Conservation (phyloP, 2,888 invertebrate species). For the Ceraclea dissimilis region DNA sequence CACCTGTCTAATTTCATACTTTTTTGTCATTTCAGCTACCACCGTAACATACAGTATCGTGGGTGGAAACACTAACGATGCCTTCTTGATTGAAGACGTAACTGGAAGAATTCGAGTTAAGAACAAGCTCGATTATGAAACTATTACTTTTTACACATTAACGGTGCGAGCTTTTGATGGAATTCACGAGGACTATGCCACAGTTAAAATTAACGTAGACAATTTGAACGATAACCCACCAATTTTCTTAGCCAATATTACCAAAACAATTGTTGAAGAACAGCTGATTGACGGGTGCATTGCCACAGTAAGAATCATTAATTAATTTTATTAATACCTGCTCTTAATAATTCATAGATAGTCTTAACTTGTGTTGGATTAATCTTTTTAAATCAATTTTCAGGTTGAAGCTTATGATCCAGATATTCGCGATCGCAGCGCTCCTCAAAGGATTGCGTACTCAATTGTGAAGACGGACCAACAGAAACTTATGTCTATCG, state of each 20-base stretch:
- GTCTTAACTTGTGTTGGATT: not conserved
- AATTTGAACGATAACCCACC: constrained; percentile 94
- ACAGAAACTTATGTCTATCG: constrained; percentile 61
- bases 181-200: constrained; percentile 71
- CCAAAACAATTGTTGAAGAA: constrained; percentile 71
- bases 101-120: constrained; percentile 83
- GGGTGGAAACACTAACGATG: constrained; percentile 77
- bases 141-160: constrained; percentile 75
- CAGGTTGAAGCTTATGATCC: constrained; percentile 74
- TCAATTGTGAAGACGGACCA: constrained; percentile 66
- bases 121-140: constrained; percentile 73
- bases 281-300: constrained; percentile 61
- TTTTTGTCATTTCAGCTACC: constrained; percentile 49
- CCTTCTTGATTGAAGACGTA: constrained; percentile 75
- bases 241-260: constrained; percentile 65
- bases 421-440: constrained; percentile 68
- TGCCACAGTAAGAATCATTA: constrained; percentile 53
- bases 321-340: constrained; percentile 13
- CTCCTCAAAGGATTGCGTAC: constrained; percentile 72
- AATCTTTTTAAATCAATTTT: not conserved
- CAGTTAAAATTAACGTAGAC: constrained; percentile 75
- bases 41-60: constrained; percentile 81
- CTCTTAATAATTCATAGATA: no score
- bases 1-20: not conserved
- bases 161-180: constrained; percentile 81